Percentiles rank a stretch among this genome's conserved stretches.
These are phyloP conservation scores for Nesometra sesokonis DNA, from an alignment of 35 echinoderm and acorn worm species.

Conservation along the genomic window DNA sequence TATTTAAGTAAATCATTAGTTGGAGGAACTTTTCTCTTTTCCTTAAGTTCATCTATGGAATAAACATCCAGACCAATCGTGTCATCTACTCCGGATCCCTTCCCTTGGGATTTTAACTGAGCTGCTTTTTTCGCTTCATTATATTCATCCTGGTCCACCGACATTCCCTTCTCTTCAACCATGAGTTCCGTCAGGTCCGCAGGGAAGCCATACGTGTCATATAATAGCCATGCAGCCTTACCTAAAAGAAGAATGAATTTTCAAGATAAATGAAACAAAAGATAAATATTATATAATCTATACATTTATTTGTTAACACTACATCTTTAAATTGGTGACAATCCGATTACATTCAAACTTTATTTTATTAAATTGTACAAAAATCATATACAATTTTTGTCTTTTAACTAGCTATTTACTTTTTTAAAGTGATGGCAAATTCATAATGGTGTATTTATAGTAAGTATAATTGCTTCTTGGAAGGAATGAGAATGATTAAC, in stretches of 20 bases:
- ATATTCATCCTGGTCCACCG: conserved; percentile 59
- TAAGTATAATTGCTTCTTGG: no score
- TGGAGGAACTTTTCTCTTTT: conserved; percentile 67
- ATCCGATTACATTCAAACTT: no score
- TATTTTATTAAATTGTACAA: no score
- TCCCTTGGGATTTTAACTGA: conserved; percentile 88
- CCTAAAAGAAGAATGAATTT: conserved; percentile 21
- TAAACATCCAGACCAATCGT: conserved; percentile 90
- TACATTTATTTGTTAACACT: no score
- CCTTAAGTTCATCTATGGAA: conserved; percentile 83
- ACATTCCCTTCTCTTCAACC: conserved; percentile 92
- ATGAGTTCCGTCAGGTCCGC: conserved; percentile 80
- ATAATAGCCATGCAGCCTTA: conserved; percentile 85
- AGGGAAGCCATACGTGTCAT: conserved; percentile 98
- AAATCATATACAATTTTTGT: no score
- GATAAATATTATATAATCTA: no score
- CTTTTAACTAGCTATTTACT: no score
- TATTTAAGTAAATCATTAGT: conserved; percentile 88
- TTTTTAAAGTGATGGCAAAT: no score
- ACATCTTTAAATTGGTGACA: no score
- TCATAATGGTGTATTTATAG: no score
- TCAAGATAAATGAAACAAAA: no score
- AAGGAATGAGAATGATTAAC: no score
- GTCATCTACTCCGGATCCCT: conserved; percentile 89
- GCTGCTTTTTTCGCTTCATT: conserved; percentile 76